Conservation (phyloP, 2,113 vertebrate genomes). For the Upupa epops region DNA sequence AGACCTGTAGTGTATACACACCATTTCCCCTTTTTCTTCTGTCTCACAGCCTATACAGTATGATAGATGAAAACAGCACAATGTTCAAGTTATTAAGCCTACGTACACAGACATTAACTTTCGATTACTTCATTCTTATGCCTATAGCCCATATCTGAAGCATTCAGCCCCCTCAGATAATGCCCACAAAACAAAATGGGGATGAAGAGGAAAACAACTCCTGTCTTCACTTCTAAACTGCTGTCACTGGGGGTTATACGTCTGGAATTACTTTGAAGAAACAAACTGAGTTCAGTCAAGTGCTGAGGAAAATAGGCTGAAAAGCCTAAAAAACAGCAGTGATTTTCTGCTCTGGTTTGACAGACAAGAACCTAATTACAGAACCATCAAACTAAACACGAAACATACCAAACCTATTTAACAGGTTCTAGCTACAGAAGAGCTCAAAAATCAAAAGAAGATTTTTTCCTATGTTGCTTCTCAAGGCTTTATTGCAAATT, state of each 20-base stretch:
- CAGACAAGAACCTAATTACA: not conserved
- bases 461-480: not conserved
- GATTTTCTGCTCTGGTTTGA: not conserved
- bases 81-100: not conserved
- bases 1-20: not conserved
- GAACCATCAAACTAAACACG: not conserved
- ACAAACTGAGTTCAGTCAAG: not conserved
- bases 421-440: not conserved
- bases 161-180: not conserved
- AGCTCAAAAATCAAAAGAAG: not conserved
- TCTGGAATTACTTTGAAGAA: not conserved
- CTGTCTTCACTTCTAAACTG: not conserved
- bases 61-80: not conserved
- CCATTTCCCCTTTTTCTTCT: not conserved
- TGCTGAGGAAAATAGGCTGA: not conserved
- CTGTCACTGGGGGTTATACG: not conserved
- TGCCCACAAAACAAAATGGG: not conserved
- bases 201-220: not conserved
- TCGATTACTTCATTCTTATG: not conserved
- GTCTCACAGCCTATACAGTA: not conserved
- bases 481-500: not conserved
- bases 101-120: not conserved
- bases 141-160: not conserved
- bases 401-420: not conserved
- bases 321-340: not conserved